Percentiles rank a stretch among this genome's conserved stretches.
Conservation (phyloP, 1,140 invertebrate genomes). For the Vollenhovia emeryi region DNA sequence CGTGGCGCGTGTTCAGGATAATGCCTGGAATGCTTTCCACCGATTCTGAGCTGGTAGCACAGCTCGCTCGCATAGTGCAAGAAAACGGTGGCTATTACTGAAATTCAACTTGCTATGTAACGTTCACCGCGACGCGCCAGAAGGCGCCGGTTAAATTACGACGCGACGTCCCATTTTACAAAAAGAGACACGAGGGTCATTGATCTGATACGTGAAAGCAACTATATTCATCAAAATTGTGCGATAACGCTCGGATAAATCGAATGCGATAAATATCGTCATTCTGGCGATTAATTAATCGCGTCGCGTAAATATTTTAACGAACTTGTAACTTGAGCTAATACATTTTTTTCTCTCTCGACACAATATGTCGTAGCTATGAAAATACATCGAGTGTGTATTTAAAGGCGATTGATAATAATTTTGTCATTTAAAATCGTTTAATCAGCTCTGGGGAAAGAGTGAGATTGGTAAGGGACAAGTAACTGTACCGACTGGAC, state of each 20-base stretch:
- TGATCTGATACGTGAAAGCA: neutral
- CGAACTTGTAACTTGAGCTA: neutral
- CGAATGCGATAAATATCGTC: neutral
- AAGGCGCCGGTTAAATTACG: constrained; percentile 39
- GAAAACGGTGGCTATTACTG: constrained; percentile 62
- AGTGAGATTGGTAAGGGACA: neutral
- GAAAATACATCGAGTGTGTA: neutral
- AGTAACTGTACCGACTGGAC: constrained; percentile 7
- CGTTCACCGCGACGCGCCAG: constrained; percentile 37
- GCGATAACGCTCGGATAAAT: neutral
- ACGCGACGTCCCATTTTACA: constrained; percentile 13
- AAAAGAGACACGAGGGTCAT: neutral
- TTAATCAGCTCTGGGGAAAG: neutral
- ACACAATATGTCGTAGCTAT: too few relatives aligned
- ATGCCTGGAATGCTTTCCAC: constrained; percentile 69
- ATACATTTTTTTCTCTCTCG: constrained; percentile 7
- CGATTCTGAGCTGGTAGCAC: constrained; percentile 56
- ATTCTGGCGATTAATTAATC: neutral
- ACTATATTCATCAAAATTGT: neutral
- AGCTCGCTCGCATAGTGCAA: constrained; percentile 12
- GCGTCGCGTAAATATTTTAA: neutral
- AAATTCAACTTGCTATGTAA: constrained; percentile 57
- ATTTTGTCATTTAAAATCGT: neutral
- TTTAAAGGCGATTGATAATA: neutral
- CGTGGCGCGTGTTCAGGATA: constrained; percentile 71